Percentiles rank a stretch among this genome's conserved stretches.
These are phyloP conservation scores for Mustela nigripes DNA, from an alignment of 2,113 vertebrate genomes.

Conservation along the genomic window DNA sequence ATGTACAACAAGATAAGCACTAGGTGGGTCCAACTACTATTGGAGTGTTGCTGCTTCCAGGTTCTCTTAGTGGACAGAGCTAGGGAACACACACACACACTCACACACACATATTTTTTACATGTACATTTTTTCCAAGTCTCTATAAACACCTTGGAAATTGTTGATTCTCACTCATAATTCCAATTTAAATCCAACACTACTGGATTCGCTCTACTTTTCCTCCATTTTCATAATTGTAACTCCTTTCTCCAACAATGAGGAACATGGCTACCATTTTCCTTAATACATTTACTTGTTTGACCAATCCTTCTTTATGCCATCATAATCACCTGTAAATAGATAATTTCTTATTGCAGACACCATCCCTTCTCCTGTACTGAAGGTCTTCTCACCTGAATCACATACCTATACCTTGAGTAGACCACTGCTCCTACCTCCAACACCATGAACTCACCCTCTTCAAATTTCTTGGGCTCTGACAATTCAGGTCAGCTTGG, in stretches of 20 bases:
- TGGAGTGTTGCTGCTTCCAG: not conserved
- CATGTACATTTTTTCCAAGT: not conserved
- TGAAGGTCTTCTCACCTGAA: not conserved
- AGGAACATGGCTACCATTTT: not conserved
- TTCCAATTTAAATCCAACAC: not conserved
- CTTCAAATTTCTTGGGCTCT: not conserved
- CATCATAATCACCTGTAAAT: not conserved
- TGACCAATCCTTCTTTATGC: not conserved
- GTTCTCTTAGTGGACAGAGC: not conserved
- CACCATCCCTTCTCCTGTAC: not conserved
- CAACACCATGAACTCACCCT: not conserved
- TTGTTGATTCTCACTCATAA: not conserved
- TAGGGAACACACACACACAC: not conserved
- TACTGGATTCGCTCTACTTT: not conserved
- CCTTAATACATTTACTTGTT: not conserved
- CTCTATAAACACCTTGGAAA: slow-evolving; percentile 1
- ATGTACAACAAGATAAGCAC: not conserved
- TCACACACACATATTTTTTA: not conserved
- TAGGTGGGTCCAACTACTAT: not conserved
- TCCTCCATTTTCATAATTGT: not conserved
- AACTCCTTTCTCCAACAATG: not conserved
- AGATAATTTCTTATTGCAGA: not conserved
- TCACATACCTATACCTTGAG: not conserved
- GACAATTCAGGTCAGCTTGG: not conserved
- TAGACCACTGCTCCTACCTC: not conserved